phyloP scores from a whole-genome alignment of 2,888 invertebrate genomes.

The Tortricodes alternella region DNA sequence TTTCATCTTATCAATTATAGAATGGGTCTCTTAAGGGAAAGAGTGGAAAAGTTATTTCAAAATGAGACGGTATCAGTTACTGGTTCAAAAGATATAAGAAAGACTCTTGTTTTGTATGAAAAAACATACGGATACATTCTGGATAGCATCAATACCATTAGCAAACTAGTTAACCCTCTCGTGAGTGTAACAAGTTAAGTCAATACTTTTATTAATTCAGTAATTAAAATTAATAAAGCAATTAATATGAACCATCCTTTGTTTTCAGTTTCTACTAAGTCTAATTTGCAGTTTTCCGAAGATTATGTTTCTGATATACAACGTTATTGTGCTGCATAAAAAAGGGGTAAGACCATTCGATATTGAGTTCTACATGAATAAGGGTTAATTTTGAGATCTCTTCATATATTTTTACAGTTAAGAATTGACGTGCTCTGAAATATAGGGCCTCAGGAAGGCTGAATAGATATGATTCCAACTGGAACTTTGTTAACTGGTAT shows the following conservation, averaged over 20 bases:
- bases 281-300: constrained; percentile 31
- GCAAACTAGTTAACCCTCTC: constrained; percentile 11
- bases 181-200: constrained; percentile 19
- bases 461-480: too few relatives aligned
- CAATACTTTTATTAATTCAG: not conserved
- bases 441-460: too few relatives aligned
- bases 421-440: too few relatives aligned
- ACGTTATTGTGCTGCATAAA: constrained; percentile 25
- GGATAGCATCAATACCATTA: constrained; percentile 4
- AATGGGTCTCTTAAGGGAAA: constrained; percentile 13
- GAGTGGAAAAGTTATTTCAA: constrained; percentile 11
- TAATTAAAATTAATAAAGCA: not conserved
- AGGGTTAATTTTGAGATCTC: too few relatives aligned
- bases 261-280: constrained; percentile 31
- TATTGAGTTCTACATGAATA: too few relatives aligned
- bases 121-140: constrained; percentile 20
- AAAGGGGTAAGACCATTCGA: constrained; percentile 21
- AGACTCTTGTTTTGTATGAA: not conserved
- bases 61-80: not conserved
- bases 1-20: constrained; percentile 20
- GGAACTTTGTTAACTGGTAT: too few relatives aligned
- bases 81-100: not conserved
- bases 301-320: constrained; percentile 31
- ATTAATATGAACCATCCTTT: not conserved
- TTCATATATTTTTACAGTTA: too few relatives aligned